Conservation (phyloP, 2,113 vertebrate genomes). For the Ptychochromis oligacanthus region DNA sequence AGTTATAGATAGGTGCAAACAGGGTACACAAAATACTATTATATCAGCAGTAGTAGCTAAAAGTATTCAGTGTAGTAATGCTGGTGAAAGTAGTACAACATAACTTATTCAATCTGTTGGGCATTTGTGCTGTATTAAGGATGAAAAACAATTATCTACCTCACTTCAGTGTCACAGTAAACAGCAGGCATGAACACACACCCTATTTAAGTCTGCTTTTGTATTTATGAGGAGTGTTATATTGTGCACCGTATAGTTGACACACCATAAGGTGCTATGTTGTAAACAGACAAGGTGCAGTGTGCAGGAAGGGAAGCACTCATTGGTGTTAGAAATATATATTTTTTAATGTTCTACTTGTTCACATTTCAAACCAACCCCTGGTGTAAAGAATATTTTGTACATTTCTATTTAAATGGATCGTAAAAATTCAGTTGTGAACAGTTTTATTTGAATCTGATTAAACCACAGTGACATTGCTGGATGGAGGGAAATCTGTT, state of each 20-base stretch:
- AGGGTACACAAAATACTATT: conserved; percentile 50
- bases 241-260: neutral
- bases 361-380: conserved; percentile 46
- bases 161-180: conserved; percentile 50
- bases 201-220: conserved; percentile 62
- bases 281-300: neutral
- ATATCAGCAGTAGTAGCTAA: neutral
- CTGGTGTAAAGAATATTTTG: conserved; percentile 37
- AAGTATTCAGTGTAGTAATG: conserved; percentile 11
- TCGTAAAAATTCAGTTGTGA: conserved; percentile 31
- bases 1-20: conserved; percentile 20
- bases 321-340: conserved; percentile 30
- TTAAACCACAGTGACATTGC: conserved; percentile 25
- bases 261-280: neutral
- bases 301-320: conserved; percentile 54
- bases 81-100: conserved; percentile 27
- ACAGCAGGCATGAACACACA: neutral
- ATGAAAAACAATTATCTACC: conserved; percentile 66
- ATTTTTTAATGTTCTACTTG: conserved; percentile 39
- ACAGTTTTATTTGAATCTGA: conserved; percentile 24
- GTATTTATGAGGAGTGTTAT: conserved; percentile 56
- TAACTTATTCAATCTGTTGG: conserved; percentile 55
- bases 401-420: conserved; percentile 55
- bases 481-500: conserved; percentile 1
- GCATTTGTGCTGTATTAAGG: conserved; percentile 30